Evolutionary conservation across 2,797 vertebrate genomes (phyloP), one percentile per base, ranked within the genome.

Genomic region (Harpagifer antarcticus): DNA sequence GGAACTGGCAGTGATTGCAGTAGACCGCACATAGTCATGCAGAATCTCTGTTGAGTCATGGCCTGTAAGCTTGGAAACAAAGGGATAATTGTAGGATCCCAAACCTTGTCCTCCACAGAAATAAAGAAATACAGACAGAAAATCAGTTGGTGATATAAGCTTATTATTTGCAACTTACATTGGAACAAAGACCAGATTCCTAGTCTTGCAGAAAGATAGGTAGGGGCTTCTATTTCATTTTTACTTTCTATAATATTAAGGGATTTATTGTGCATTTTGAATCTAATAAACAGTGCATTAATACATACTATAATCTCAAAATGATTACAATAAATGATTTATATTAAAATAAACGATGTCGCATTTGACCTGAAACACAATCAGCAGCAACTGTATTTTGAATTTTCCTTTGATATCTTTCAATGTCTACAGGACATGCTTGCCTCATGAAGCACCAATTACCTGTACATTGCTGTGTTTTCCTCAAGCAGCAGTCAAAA

Each of bases 1-100:
- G 60, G 74, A 45, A 17, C 57, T 64, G 77, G 65, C 69, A 72
- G 61, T 60, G 74, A 83, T 67, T 57, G 54, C 49, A 67, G 19
- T 44, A 45, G 20, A 54, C 23, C 37, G 17, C 33, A 16, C n/a
- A 47, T 62, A 56, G 13, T 5, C 53, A 9, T 47, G 43, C 44
- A 49, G 53, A 61, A 60, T 55, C 20, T 67, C 64, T 13, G 14
- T 27, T 71, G 60, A 81, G 55, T 60, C 73, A 72, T 59, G 49
- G 60, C 9, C 12, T 0, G 2, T 74, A 66, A 76, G 47, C 31
- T 60, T 67, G 54, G 40, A 79, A 63, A 88, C 58, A 82, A 79
- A 64, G 6, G 15, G n/a, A 27, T 58, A 20, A 77, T 71, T 85
- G 73, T 48, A 76, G 61, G 37, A 55, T 55, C 9, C 3, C 31